Evolutionary conservation across 2,888 invertebrate genomes (phyloP).

Genomic region (Papilio demoleus): DNA sequence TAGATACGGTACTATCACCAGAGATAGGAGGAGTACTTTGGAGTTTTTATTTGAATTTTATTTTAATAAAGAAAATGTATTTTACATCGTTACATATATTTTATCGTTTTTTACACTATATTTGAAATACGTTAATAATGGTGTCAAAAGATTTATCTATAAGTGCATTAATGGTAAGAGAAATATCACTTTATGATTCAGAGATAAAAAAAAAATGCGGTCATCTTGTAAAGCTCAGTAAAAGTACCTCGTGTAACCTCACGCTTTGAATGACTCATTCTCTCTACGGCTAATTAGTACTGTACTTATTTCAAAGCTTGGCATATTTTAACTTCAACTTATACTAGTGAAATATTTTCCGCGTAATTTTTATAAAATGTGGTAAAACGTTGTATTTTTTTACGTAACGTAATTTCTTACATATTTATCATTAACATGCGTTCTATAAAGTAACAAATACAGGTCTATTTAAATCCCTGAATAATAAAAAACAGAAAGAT

Average conservation of each 20-base stretch:
- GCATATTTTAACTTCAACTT: slow-evolving; percentile 10
- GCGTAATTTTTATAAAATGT: neutral
- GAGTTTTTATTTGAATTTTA: too few species aligned
- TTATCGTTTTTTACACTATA: neutral
- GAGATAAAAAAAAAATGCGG: slow-evolving; percentile 14
- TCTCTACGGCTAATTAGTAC: slow-evolving; percentile 15
- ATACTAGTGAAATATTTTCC: neutral
- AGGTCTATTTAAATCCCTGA: too few species aligned
- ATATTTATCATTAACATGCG: neutral
- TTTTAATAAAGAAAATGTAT: too few species aligned
- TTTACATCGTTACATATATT: too few species aligned
- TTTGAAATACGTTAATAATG: neutral
- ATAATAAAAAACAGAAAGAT: too few species aligned
- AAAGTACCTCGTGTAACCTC: slow-evolving; percentile 19
- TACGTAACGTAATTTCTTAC: neutral
- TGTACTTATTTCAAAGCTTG: slow-evolving; percentile 20
- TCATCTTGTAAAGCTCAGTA: slow-evolving; percentile 22
- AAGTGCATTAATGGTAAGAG: neutral
- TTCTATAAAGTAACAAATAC: too few species aligned
- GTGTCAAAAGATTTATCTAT: too few species aligned
- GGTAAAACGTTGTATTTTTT: neutral
- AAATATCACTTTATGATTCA: slow-evolving; percentile 1
- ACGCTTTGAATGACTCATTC: slow-evolving; percentile 18
- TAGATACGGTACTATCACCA: too few species aligned
- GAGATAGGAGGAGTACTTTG: too few species aligned